Evolutionary conservation across 2,888 invertebrate genomes (phyloP), one percentile per base, ranked within the genome.

Genomic region (Alloscopus bannaensis): DNA sequence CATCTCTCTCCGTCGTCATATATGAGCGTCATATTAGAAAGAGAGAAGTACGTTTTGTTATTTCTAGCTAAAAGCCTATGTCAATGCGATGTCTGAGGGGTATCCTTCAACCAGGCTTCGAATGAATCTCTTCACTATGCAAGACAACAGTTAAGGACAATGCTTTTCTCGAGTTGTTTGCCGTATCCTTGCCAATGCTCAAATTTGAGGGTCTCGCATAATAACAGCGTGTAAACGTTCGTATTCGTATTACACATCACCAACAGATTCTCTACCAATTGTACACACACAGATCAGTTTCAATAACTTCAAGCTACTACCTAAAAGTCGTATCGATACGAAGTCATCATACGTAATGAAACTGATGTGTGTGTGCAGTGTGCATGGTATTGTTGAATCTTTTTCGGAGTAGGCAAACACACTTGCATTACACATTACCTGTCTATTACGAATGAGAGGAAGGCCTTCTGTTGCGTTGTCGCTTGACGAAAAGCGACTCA

Each of bases 131-230:
- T 59, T 72, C 55, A 55, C 65, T 71, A 62, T 62, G 55, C 52
- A 55, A 40, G 36, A 68, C 66, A 66, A 59, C 60, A 59, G 75
- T 55, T 69, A 77, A 76, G 76, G 64, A 64, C 76, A 69, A 77
- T 64, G 62, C 28, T 77, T 69, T 68, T 29, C 62, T 62, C 66
- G 47, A 47, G 20, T 68, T n/a, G 36, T 68, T 20, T 16, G 3
- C 13, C n/a, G 60, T 66, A 79, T 72, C 79, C 79, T 79, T 79
- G 79, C 72, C 79, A 79, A 40, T 79, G 79, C 68, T 68, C 79
- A 60, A 62, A n/a, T 79, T 62, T 73, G 79, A 79, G 72, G 79
- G 79, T 68, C 72, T 79, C 79, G 29, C 72, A 36, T 62, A 76
- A 72, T 47, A 78, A 40, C 13, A n/a, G 55, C 13, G n/a, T 50